Evolutionary conservation across 2,113 vertebrate genomes (phyloP).

Genomic region (Chauna torquata): DNA sequence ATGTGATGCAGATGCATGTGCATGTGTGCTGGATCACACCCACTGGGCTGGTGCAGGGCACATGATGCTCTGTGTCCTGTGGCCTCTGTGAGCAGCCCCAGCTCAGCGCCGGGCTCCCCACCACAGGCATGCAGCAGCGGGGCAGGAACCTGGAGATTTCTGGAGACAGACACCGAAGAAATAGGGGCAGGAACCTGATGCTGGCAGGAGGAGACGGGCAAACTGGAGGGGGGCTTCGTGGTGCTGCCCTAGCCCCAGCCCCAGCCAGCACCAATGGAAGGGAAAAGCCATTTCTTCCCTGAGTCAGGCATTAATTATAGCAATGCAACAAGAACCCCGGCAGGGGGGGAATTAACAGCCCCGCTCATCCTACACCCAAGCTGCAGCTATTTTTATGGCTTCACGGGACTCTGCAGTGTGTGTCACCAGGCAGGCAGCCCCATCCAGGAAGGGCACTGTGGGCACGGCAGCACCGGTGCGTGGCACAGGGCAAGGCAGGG

Average conservation of each 20-base stretch:
- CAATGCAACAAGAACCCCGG: neutral
- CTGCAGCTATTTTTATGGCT: neutral
- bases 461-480: neutral
- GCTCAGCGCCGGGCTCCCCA: neutral
- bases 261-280: neutral
- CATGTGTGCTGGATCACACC: accelerated
- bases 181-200: neutral
- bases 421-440: neutral
- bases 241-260: neutral
- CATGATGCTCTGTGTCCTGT: neutral
- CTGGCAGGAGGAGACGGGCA: neutral
- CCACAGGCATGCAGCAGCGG: accelerated
- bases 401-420: neutral
- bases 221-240: neutral
- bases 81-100: accelerated
- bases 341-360: neutral
- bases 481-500: too few species aligned
- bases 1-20: accelerated
- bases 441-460: neutral
- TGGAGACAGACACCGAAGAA: neutral
- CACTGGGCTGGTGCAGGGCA: neutral
- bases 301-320: neutral
- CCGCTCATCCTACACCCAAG: neutral
- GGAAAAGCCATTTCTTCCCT: neutral
- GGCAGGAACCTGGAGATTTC: neutral